Evolutionary conservation across 2,888 invertebrate genomes (phyloP), one percentile per base, ranked within the genome.

Genomic region (Proisotoma minuta): DNA sequence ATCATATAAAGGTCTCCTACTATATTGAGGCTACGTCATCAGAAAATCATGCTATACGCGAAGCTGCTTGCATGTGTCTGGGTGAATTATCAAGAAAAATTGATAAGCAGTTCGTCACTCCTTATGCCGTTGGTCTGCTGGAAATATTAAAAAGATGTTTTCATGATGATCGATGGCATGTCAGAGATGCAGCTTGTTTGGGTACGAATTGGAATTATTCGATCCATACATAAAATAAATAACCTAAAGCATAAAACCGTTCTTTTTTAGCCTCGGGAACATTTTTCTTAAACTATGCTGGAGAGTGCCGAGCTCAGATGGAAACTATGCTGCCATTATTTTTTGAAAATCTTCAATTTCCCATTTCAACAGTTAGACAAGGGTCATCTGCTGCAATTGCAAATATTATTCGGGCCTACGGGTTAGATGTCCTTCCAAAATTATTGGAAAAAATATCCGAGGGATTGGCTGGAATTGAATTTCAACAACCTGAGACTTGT

Each of bases 111-210:
- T 75, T 76, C 27, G 78, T 81, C 2, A 72, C 77, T 39, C 78
- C 80, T 0, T 75, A 77, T 70, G 79, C 82, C n/a, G 69, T 75
- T 23, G 69, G 66, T 27, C 75, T 82, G 5, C 72, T 82, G 47
- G 76, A 78, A 52, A 79, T 81, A 1, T 75, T 83, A 15, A 70
- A 81, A 20, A 74, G 77, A 1, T 82, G 81, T 70, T 82, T 82
- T 73, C 76, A 77, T 68, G 82, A 83, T 76, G 80, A 82, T 57
- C 81, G 81, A 71, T 83, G 82, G 82, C 82, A 82, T 60, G 82
- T 82, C 18, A 74, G 82, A 73, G 82, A 83, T 77, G 82, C 81
- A 68, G 81, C 82, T 0, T 82, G 82, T 74, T 76, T n/a, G n/a
- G n/a, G n/a, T n/a, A n/a, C n/a, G n/a, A n/a, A n/a, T n/a, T n/a